Percentiles rank a stretch among this genome's conserved stretches.
Evolutionary conservation across 2,797 vertebrate species (phyloP).

Genomic region (Forpus xanthops): DNA sequence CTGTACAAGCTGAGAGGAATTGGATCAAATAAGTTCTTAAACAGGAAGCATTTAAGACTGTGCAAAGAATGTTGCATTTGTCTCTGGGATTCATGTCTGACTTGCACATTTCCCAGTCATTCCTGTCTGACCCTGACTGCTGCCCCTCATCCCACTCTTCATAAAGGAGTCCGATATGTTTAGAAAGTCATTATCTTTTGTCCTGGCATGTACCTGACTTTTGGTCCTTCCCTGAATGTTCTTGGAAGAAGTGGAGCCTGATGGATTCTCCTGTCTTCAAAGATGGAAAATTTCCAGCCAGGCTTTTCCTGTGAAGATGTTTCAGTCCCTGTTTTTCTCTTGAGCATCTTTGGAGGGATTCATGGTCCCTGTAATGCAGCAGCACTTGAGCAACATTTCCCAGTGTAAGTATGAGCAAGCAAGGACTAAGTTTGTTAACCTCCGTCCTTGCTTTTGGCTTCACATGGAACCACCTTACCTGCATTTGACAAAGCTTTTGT

Average conservation of each 20-base stretch:
- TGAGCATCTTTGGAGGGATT: neutral
- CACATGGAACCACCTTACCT: neutral
- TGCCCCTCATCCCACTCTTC: neutral
- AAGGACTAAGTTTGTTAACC: neutral
- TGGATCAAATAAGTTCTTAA: neutral
- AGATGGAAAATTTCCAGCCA: neutral
- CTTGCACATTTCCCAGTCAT: neutral
- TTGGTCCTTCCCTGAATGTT: neutral
- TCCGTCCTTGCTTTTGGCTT: neutral
- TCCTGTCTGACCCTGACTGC: neutral
- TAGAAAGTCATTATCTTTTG: neutral
- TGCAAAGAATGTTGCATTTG: neutral
- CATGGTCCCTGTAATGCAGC: neutral
- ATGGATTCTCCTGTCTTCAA: neutral
- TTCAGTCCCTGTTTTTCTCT: neutral
- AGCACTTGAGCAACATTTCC: neutral
- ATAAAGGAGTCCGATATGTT: neutral
- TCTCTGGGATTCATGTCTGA: neutral
- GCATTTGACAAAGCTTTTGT: neutral
- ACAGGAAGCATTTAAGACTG: neutral
- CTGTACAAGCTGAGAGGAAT: neutral
- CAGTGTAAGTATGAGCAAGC: neutral
- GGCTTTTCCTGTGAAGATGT: neutral
- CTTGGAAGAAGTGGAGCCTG: neutral
- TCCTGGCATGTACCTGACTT: neutral